Conservation (phyloP, 2,888 invertebrate genomes). For the Agrotis exclamationis region DNA sequence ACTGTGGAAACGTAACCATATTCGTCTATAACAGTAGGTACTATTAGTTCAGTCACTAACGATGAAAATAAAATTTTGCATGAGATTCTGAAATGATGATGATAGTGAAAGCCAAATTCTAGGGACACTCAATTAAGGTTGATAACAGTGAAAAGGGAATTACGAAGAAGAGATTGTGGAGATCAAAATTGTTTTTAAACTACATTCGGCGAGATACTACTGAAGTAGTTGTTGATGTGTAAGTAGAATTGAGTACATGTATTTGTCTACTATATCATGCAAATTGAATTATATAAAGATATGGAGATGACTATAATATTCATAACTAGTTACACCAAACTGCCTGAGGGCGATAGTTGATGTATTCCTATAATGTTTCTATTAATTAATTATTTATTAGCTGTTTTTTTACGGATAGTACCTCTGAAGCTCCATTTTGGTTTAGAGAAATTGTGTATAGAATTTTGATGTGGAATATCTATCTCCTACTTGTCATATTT, state of each 20-base stretch:
- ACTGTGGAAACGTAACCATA: no score
- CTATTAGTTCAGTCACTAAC: no score
- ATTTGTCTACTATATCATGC: background rate
- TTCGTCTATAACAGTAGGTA: no score
- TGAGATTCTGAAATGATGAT: no score
- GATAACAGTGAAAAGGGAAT: background rate
- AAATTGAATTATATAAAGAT: constrained; percentile 35
- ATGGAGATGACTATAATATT: constrained; percentile 20
- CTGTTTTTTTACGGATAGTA: background rate
- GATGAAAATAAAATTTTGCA: no score
- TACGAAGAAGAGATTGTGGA: background rate
- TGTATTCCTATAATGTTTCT: background rate
- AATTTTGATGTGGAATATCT: no score
- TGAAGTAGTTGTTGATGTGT: background rate
- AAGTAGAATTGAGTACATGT: background rate
- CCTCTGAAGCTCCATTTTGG: background rate
- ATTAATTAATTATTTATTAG: background rate
- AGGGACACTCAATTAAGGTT: no score
- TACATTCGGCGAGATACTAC: background rate
- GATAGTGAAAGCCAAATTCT: no score
- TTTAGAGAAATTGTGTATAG: background rate
- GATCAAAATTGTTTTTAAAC: background rate
- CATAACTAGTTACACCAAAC: constrained; percentile 10
- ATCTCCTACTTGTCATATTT: no score
- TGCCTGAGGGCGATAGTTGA: background rate